Evolutionary conservation across 2,888 invertebrate species (phyloP), one percentile per base, ranked within the genome.

Genomic region (Axea sp.): DNA sequence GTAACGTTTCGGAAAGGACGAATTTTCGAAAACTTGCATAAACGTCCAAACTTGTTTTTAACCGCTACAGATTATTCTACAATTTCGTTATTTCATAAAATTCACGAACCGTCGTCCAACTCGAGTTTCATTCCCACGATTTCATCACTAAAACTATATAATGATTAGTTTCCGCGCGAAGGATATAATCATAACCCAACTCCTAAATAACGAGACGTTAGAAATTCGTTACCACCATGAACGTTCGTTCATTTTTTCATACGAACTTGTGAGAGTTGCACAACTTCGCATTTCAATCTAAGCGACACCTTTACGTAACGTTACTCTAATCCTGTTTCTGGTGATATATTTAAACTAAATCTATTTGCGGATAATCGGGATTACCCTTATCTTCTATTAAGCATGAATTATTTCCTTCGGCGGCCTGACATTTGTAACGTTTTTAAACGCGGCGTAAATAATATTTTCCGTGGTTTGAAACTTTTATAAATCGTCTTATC

Each of bases 21-120:
- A n/a, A n/a, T n/a, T n/a, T n/a, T n/a, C n/a, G n/a, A n/a, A n/a
- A n/a, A n/a, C n/a, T n/a, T n/a, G n/a, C n/a, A n/a, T n/a, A n/a
- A n/a, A n/a, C n/a, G n/a, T 19, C 4, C 3, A 19, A 19, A 19
- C 4, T 3, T 3, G 19, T 19, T 4, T 26, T 26, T 12, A n/a
- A n/a, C 19, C 19, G 19, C n/a, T n/a, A 19, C 19, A 19, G 4
- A 19, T 19, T 19, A 19, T 19, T 19, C 19, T 5, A 17, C 12
- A 47, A 60, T 73, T 67, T 49, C 73, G 67, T 67, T 67, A 67
- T 67, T 73, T 53, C 17, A 39, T 73, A n/a, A n/a, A n/a, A n/a
- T n/a, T n/a, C n/a, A n/a, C n/a, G n/a, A n/a, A n/a, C n/a, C n/a
- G n/a, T n/a, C n/a, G n/a, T n/a, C n/a, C n/a, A n/a, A n/a, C n/a